These are phyloP conservation scores for Epinephelus malabaricus DNA, from an alignment of 2,797 vertebrate genomes.

Conservation along the genomic window DNA sequence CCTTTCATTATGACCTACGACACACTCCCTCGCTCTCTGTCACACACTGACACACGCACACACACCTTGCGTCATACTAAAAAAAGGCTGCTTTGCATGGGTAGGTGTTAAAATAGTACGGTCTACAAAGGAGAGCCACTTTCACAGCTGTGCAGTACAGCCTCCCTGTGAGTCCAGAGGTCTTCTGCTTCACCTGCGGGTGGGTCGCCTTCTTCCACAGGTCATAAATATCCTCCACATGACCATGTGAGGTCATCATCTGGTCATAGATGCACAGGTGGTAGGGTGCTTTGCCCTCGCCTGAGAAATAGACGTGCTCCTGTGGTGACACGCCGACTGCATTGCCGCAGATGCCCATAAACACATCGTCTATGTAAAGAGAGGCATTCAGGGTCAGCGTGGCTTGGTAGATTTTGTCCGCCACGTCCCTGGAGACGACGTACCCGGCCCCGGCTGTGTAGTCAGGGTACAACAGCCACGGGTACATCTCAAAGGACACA, in stretches of 20 bases:
- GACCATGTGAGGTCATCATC: conserved; percentile 98
- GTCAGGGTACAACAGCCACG: conserved; percentile 94
- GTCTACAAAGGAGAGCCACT: conserved; percentile 90
- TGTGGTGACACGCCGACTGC: conserved; percentile 91
- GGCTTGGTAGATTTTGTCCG: conserved; percentile 91
- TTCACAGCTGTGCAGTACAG: conserved; percentile 92
- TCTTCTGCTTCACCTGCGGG: conserved; percentile 84
- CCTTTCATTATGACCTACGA: conserved; percentile 15
- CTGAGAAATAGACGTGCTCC: conserved; percentile 92
- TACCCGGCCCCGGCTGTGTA: conserved; percentile 96
- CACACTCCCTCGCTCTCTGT: conserved; percentile 5
- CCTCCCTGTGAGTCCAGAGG: conserved; percentile 86
- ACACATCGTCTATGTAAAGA: conserved; percentile 97
- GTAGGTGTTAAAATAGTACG: conserved; percentile 86
- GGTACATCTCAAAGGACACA: conserved; percentile 93
- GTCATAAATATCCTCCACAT: conserved; percentile 89
- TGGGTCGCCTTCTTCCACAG: conserved; percentile 91
- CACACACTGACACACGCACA: background rate
- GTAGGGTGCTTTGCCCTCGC: conserved; percentile 93
- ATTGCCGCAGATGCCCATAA: conserved; percentile 96
- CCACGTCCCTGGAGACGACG: conserved; percentile 92
- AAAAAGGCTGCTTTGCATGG: conserved; percentile 93
- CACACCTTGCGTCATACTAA: conserved; percentile 64
- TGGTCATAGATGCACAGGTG: conserved; percentile 94
- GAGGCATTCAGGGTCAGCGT: conserved; percentile 92